Evolutionary conservation across 2,888 invertebrate species (phyloP), one percentile per base, ranked within the genome.

Genomic region (Drosophila macrospina): DNA sequence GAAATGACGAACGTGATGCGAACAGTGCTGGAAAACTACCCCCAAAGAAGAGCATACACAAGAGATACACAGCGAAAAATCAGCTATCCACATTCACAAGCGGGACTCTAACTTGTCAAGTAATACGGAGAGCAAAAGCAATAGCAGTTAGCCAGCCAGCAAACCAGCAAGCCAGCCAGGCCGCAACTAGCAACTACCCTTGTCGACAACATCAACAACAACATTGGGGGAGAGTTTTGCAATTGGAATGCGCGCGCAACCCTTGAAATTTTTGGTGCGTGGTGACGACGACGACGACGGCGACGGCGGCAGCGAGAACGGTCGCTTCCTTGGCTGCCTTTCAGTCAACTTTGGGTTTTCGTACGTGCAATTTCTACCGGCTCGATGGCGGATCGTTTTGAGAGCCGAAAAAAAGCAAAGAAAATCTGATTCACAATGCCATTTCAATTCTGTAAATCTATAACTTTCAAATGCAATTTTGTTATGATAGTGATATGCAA

Each of bases 281-380:
- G 65, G 62, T 70, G 65, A 69, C 78, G 66, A 47, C 68, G 52
- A 66, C 57, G 39, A 36, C 69, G 54, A 60, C 45, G 11, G 37
- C 67, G 62, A 67, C 74, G 62, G 52, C 55, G 51, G 62, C 65
- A 68, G 32, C 69, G 70, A 56, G 63, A 48, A 55, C 76, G 62
- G 59, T 67, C 66, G 88, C 86, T 86, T 70, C 80, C 82, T 86
- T 86, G 73, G 78, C 71, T 85, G 86, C 88, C 86, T 87, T 91
- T 92, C 91, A 92, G 92, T 92, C 90, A 90, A 89, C 89, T 90
- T 91, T 91, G 89, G 91, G 91, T 91, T 88, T 91, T 90, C 92
- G 91, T 90, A 91, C 91, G 91, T 91, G 91, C 89, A 87, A 89
- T 90, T 90, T 90, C 89, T 87, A 65, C 86, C 81, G 78, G 75